Conservation (phyloP, 2,797 vertebrate species). For the Chiloscyllium punctatum region DNA sequence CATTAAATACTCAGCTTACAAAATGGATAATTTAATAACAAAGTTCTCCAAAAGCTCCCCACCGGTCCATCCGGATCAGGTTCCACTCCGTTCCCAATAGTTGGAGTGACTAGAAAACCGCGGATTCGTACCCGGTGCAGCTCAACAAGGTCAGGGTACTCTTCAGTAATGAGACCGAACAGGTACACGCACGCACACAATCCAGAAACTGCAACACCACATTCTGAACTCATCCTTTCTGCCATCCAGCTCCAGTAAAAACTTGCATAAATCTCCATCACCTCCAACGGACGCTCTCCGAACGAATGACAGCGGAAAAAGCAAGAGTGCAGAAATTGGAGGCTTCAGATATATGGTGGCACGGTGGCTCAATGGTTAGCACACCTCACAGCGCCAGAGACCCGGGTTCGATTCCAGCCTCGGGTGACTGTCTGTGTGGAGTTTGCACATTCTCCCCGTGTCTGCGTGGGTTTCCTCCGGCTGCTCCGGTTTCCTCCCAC, state of each 20-base stretch:
- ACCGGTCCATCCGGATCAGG: not conserved
- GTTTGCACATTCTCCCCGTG: too few species aligned
- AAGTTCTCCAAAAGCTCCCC: not conserved
- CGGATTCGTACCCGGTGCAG: not conserved
- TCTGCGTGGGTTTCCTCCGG: too few species aligned
- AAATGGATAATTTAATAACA: not conserved
- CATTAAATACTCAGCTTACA: not conserved
- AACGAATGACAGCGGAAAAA: not conserved
- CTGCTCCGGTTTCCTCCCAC: too few species aligned
- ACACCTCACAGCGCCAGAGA: too few species aligned
- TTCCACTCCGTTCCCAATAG: not conserved
- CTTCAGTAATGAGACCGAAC: not conserved
- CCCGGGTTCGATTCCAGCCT: too few species aligned
- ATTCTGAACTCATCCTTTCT: not conserved
- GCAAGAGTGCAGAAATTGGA: not conserved
- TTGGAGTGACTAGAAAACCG: not conserved
- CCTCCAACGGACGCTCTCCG: too few species aligned
- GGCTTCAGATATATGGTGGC: not conserved
- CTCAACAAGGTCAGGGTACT: not conserved
- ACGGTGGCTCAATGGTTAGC: too few species aligned
- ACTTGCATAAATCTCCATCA: not conserved
- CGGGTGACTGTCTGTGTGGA: too few species aligned
- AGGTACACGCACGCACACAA: not conserved
- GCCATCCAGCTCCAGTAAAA: not conserved
- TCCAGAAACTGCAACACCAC: too few species aligned